Base-by-base conservation (phyloP, 1,140 invertebrate species). In the Drosophila truncata region DNA sequence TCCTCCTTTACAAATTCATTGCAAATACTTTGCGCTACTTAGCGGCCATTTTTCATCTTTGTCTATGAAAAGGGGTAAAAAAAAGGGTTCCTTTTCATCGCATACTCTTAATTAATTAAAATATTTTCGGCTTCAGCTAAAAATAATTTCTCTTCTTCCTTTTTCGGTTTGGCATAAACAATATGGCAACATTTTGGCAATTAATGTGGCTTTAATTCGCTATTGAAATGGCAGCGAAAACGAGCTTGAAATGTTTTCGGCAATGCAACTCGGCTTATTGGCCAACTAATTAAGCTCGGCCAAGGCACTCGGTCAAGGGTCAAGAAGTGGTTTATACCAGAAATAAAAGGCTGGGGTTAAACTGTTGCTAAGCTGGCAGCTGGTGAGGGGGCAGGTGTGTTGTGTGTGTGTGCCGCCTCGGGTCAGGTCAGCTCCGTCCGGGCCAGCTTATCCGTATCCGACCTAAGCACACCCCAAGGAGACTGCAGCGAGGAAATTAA, bases 61-160 rank as follows among this genome's bases (percentile, higher is more conserved):
- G 44, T 49, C 70, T 73, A 50, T 72, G 67, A 33, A 33, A 62
- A 42, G 37, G n/a, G 11, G 23, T 11, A 23, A 6, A 65, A 63
- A 78, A 86, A 87, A 79, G 79, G 75, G 83, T 72, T 87, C 33
- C 64, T 41, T 69, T 78, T 74, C 49, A 42, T 49, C 59, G 74
- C 63, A 57, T 58, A 78, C 84, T 85, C 65, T 72, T 82, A 72
- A 82, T 87, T 86, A 86, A 87, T 87, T 78, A 82, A 79, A 86
- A 79, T 87, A 87, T 79, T 87, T 71, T 59, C 29, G 41, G 25
- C 16, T 55, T 25, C 35, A 47, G 39, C 49, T 70, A 71, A 80
- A 79, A 39, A 75, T 65, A 82, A 37, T 52, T 29, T 52, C 20
- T 8, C 39, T 16, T 16, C n/a, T 7, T 20, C 11, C n/a, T 13